Percentiles rank a stretch among this genome's conserved stretches.
Conservation (phyloP, 2,113 vertebrate genomes). For the Cynocephalus volans region DNA sequence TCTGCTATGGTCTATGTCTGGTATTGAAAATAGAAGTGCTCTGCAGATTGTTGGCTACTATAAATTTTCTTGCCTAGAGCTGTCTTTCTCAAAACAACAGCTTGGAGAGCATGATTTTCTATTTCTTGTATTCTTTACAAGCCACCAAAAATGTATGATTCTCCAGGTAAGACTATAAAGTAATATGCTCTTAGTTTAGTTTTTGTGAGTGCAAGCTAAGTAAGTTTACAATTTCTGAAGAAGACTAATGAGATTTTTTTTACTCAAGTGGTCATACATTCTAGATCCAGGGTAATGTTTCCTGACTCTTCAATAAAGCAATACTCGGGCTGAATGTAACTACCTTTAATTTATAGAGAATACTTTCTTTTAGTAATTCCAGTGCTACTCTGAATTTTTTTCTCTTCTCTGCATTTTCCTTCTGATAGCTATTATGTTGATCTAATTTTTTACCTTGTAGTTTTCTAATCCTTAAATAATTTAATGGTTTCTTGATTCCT, state of each 20-base stretch:
- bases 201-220: not conserved
- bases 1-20: not conserved
- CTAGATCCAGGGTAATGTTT: not conserved
- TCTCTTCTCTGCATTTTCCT: not conserved
- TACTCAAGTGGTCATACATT: not conserved
- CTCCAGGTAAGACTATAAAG: not conserved
- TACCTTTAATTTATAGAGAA: not conserved
- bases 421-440: not conserved
- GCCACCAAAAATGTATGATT: not conserved
- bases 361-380: not conserved
- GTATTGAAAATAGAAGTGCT: not conserved
- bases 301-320: not conserved
- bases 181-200: not conserved
- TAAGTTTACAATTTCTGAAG: not conserved
- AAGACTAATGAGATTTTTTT: not conserved
- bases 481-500: not conserved
- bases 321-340: not conserved
- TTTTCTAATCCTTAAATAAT: not conserved
- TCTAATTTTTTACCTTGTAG: not conserved
- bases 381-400: not conserved
- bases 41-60: not conserved
- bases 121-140: not conserved
- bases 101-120: not conserved
- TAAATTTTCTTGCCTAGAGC: not conserved
- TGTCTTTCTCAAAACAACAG: conserved; percentile 42